Evolutionary conservation across 2,797 vertebrate species (phyloP), one percentile per base, ranked within the genome.

Genomic region (Tauraco hartlaubi): DNA sequence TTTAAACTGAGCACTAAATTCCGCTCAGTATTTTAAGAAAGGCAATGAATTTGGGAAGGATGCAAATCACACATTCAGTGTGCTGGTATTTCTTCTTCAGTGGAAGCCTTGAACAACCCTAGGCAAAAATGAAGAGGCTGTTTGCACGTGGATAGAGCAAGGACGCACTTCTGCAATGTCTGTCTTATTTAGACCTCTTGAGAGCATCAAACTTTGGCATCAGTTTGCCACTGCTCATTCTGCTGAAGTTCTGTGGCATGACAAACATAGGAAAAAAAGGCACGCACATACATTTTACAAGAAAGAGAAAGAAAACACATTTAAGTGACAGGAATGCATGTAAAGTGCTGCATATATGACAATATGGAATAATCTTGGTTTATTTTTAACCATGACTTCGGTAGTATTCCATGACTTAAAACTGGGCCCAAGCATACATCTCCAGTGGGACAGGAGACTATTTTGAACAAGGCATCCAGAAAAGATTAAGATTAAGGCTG

Each of bases 1-100:
- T 94, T 92, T 91, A 96, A 96, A 95, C 76, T 44, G 25, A 91
- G 66, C 76, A 85, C 73, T 96, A 92, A 81, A 96, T 92, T 88
- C 89, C 84, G 62, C 58, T 46, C 73, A 59, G 73, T 88, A 90
- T 96, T 95, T 94, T 81, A 94, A 80, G 78, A 88, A 93, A 93
- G 85, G 59, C 63, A 69, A 55, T 76, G 73, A 88, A 88, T 95
- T 88, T 75, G 51, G n/a, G 48, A 78, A 86, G 76, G 76, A 55
- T 94, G 69, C 62, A 95, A 94, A 90, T 88, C 76, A 78, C 43
- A 29, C 25, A 22, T 41, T 63, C 67, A 18, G 18, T 3, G 3
- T 33, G 61, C 22, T 72, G 55, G 1, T 51, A 48, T 69, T 91
- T 94, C 43, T 81, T 85, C n/a, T 54, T 58, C 12, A 28, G 64